phyloP scores from a whole-genome alignment of 1,140 invertebrate genomes.

The Monochamus saltuarius region DNA sequence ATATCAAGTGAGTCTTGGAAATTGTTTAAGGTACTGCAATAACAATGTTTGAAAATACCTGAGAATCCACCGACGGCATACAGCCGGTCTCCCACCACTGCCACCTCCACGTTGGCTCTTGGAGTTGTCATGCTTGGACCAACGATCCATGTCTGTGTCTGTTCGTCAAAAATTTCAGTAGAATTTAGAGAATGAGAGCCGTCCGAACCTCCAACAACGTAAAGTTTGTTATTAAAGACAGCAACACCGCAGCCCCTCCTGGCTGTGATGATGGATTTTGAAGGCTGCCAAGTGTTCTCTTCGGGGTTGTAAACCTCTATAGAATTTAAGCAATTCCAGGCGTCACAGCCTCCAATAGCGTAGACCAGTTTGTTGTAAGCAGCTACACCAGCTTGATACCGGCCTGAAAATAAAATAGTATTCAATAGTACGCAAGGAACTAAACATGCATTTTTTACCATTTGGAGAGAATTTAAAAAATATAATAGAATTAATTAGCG shows the following conservation, averaged over 20 bases:
- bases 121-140: conserved; percentile 69
- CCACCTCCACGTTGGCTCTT: conserved; percentile 72
- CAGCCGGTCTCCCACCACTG: conserved; percentile 66
- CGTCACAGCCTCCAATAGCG: conserved; percentile 80
- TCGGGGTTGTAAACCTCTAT: conserved; percentile 71
- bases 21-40: background rate
- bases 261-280: conserved; percentile 61
- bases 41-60: conserved; percentile 51
- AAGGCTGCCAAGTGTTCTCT: conserved; percentile 56
- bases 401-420: conserved; percentile 55
- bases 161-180: conserved; percentile 68
- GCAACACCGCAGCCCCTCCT: conserved; percentile 58
- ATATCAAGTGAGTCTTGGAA: too few relatives aligned
- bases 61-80: conserved; percentile 81
- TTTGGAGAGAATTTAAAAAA: too few relatives aligned
- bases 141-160: conserved; percentile 61
- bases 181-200: conserved; percentile 68
- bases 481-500: too few relatives aligned
- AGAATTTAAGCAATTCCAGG: conserved; percentile 74
- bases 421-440: too few relatives aligned
- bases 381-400: conserved; percentile 78
- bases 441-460: too few relatives aligned
- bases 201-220: conserved; percentile 68
- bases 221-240: conserved; percentile 56
- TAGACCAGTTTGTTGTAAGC: conserved; percentile 67